Base-by-base conservation (phyloP, 2,113 vertebrate species). In the Cyanoderma ruficeps region DNA sequence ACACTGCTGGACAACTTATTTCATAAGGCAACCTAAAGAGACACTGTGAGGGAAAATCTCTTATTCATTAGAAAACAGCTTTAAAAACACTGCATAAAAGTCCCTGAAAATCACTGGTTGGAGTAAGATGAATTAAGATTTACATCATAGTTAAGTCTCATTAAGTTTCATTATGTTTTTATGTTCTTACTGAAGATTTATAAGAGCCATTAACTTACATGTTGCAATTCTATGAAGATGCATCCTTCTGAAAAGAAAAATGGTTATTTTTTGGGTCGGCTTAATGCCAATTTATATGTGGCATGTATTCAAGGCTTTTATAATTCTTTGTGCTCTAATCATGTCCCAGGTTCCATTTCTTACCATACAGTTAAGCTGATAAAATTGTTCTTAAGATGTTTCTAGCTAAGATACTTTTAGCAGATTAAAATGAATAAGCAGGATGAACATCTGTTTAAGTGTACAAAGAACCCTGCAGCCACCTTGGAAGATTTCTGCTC, bases 341-440 rank as follows among this genome's bases (percentile, higher is more conserved):
- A 19, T 78, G 30, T 90, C 52, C 42, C 30, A 84, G 37, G 74
- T 70, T 91, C 41, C 33, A 44, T 46, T 79, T 42, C 74, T 55
- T 87, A 49, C 61, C 31, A 53, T 50, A 79, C 65, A 88, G 89
- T 83, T 94, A 93, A 88, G 56, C 85, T 87, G 65, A 79, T 92
- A 90, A 95, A 80, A 64, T 87, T 75, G 35, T 82, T 95, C 76
- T 91, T 82, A 94, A 94, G 69, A 89, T 87, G 68, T 83, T 95
- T 93, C 75, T 88, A 70, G 53, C 89, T 96, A 81, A 93, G 69
- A 81, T 33, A 86, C 50, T 96, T 95, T 61, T 7, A 96, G 64
- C 41, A 94, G 88, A 95, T 94, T 94, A 96, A 96, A 92, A 88
- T 55, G 50, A 96, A 75, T 93, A 94, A 96, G 88, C 60, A 90